These are phyloP conservation scores for Eriocheir sinensis DNA, from an alignment of 1,140 invertebrate species.

Conservation along the genomic window DNA sequence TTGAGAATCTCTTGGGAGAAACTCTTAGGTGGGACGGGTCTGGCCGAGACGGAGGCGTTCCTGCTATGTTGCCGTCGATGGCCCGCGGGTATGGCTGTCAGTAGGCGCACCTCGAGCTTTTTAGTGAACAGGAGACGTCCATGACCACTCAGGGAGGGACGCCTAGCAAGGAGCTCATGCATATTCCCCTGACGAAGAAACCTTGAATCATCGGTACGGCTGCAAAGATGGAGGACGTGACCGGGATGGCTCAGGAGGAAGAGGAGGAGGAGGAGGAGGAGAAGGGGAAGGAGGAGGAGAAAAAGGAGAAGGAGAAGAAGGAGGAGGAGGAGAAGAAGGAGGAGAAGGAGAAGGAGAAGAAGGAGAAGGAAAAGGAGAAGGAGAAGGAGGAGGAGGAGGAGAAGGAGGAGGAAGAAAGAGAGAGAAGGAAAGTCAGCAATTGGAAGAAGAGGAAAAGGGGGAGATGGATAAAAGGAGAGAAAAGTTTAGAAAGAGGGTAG, in stretches of 20 bases:
- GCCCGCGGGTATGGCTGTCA: neutral
- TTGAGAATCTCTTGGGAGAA: neutral
- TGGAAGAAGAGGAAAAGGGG: neutral
- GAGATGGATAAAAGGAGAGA: neutral
- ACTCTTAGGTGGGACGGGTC: neutral
- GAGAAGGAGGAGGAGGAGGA: too few species aligned
- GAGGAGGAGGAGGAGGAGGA: neutral
- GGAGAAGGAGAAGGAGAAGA: neutral
- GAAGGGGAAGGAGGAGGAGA: neutral
- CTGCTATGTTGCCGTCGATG: neutral
- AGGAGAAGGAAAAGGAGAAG: neutral
- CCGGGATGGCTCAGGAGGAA: neutral
- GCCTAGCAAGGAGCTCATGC: conserved; percentile 9
- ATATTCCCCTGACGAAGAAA: conserved; percentile 44
- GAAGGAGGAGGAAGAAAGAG: neutral
- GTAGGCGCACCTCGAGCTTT: neutral
- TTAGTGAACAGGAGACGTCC: conserved; percentile 23
- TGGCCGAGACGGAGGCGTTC: neutral
- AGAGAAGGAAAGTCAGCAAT: neutral
- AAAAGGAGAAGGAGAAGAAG: neutral
- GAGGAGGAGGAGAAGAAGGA: neutral
- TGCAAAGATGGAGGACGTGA: conserved; percentile 23
- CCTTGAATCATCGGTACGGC: conserved; percentile 5
- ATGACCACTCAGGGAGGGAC: conserved; percentile 3
- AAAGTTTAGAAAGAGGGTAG: conserved; percentile 29